Conservation (phyloP, 2,797 vertebrate genomes). For the Ambastaia sidthimunki region DNA sequence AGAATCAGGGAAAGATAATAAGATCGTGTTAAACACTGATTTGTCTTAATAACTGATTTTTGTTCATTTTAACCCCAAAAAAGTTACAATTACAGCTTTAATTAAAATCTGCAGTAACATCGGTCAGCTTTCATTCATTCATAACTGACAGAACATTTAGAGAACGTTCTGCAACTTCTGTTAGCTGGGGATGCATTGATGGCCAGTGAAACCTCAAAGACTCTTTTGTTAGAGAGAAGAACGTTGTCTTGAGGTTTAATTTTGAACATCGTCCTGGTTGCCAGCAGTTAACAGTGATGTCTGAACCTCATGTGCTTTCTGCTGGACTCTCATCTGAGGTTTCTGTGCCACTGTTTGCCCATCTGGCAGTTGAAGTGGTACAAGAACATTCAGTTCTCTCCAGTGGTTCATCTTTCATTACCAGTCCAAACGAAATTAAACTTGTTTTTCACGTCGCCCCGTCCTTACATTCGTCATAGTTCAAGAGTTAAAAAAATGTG, state of each 20-base stretch:
- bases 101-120: too few species aligned
- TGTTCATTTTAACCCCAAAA: too few species aligned
- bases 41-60: too few species aligned
- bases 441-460: background rate
- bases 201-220: background rate
- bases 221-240: background rate
- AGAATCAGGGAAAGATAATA: too few species aligned
- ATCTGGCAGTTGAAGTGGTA: background rate
- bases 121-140: too few species aligned
- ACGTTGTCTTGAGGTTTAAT: background rate
- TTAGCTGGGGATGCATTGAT: background rate
- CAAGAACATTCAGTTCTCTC: conserved; percentile 17
- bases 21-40: too few species aligned
- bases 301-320: background rate
- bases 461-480: background rate
- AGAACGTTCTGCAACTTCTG: too few species aligned
- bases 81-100: too few species aligned
- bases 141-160: too few species aligned
- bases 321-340: background rate
- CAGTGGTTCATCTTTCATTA: background rate
- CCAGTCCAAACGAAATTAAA: background rate
- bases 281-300: background rate
- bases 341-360: background rate
- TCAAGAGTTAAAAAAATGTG: background rate
- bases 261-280: background rate